A percentile compares a stretch with the other conserved stretches of the same genome.
These are phyloP conservation scores for Pristionchus exspectatus DNA, from an alignment of 2,888 invertebrate genomes.

Conservation along the genomic window DNA sequence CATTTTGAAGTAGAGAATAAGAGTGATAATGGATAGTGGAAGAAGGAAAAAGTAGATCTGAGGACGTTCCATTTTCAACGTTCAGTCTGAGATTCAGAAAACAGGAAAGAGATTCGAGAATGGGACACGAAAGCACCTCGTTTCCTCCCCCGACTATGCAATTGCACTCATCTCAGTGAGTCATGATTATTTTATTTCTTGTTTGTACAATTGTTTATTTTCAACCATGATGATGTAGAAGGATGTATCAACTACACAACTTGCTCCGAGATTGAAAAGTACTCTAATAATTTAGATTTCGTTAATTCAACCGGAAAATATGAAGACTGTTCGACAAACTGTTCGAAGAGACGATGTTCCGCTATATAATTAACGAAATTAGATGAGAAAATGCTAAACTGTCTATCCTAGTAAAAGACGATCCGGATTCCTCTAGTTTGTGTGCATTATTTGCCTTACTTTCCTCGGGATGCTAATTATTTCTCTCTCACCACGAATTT, in stretches of 20 bases:
- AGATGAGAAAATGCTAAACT: no score
- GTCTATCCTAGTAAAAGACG: background rate
- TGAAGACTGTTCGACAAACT: no score
- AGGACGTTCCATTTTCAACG: constrained; percentile 4
- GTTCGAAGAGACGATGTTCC: no score
- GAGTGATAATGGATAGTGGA: background rate
- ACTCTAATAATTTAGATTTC: no score
- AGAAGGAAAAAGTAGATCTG: constrained; percentile 30
- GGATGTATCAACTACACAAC: no score
- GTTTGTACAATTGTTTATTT: background rate
- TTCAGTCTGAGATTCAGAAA: background rate
- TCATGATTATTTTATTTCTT: background rate
- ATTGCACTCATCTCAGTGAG: background rate
- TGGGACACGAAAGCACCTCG: background rate
- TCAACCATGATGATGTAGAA: background rate
- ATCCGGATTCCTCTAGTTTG: background rate
- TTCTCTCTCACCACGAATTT: background rate
- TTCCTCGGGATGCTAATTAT: background rate
- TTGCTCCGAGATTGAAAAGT: no score
- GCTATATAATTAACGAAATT: no score
- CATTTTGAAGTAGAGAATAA: background rate
- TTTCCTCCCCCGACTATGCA: background rate
- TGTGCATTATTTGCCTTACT: constrained; percentile 20
- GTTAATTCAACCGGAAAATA: no score
- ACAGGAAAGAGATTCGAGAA: background rate